A percentile compares a stretch with the other conserved stretches of the same genome.
Conservation (phyloP, 2,888 invertebrate genomes). For the Cephus spinipes region DNA sequence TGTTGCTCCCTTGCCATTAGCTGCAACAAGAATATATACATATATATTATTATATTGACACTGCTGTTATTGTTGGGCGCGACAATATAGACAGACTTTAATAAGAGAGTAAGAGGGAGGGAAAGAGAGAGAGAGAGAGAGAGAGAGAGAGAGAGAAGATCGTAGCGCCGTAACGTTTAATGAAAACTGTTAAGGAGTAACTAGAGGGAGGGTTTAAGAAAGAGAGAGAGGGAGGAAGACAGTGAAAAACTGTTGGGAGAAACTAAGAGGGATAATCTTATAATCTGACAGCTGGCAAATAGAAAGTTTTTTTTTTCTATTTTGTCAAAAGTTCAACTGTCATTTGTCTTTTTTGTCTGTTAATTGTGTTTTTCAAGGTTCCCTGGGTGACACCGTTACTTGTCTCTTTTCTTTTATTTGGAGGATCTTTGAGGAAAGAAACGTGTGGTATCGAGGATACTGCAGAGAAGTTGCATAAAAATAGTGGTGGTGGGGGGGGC, state of each 20-base stretch:
- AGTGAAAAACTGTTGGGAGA: background rate
- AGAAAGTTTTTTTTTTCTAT: background rate
- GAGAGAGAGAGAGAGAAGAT: background rate
- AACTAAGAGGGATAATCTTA: background rate
- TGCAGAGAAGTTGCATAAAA: background rate
- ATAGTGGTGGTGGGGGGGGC: background rate
- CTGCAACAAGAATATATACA: background rate
- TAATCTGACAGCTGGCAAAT: background rate
- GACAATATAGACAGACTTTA: background rate
- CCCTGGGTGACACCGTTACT: background rate
- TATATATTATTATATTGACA: background rate
- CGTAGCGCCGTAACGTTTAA: background rate
- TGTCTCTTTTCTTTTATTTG: background rate
- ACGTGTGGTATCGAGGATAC: background rate
- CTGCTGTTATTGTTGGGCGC: background rate
- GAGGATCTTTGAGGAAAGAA: background rate
- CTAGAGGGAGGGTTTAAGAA: background rate
- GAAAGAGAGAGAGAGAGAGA: too few species aligned
- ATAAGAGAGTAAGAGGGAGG: too few species aligned
- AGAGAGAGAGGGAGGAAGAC: background rate
- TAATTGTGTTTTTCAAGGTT: background rate
- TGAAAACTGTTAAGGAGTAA: background rate
- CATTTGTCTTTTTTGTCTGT: background rate
- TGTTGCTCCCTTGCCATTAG: background rate
- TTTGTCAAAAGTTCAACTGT: background rate